Evolutionary conservation across 2,797 vertebrate genomes (phyloP).

Genomic region (Acipenser transmontanus): DNA sequence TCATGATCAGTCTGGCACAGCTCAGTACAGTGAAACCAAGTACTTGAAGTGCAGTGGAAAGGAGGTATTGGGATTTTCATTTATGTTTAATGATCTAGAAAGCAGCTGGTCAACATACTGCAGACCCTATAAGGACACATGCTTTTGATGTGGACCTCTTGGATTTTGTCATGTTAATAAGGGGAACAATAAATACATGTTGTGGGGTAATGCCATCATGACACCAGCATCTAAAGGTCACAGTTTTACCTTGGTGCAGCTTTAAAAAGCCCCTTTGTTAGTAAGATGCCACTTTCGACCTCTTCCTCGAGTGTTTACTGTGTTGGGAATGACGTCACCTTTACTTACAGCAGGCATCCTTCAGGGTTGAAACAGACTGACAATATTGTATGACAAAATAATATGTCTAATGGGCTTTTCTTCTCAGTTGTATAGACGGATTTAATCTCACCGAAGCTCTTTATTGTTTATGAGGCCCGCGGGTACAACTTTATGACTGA

Average conservation of each 20-base stretch:
- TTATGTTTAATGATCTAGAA: no score
- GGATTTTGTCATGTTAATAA: no score
- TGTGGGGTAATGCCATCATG: no score
- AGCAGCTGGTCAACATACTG: no score
- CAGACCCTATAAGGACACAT: no score
- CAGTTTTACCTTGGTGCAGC: background rate
- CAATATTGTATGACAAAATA: constrained; percentile 5
- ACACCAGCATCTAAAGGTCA: background rate
- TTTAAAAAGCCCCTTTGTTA: background rate
- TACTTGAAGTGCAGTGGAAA: no score
- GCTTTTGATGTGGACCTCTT: no score
- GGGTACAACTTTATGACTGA: constrained; percentile 81
- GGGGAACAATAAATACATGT: no score
- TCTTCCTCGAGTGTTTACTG: background rate
- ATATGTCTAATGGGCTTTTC: constrained; percentile 55
- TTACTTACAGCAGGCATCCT: constrained; percentile 11
- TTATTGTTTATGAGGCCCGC: constrained; percentile 71
- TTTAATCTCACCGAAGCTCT: constrained; percentile 72
- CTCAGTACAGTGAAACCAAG: no score
- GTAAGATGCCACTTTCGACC: background rate
- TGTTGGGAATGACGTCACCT: background rate
- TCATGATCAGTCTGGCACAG: no score
- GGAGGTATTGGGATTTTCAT: no score
- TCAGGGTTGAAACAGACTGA: constrained; percentile 6
- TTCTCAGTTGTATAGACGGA: constrained; percentile 66